Base-by-base conservation (phyloP, 2,797 vertebrate genomes). In the Xenops minutus region DNA sequence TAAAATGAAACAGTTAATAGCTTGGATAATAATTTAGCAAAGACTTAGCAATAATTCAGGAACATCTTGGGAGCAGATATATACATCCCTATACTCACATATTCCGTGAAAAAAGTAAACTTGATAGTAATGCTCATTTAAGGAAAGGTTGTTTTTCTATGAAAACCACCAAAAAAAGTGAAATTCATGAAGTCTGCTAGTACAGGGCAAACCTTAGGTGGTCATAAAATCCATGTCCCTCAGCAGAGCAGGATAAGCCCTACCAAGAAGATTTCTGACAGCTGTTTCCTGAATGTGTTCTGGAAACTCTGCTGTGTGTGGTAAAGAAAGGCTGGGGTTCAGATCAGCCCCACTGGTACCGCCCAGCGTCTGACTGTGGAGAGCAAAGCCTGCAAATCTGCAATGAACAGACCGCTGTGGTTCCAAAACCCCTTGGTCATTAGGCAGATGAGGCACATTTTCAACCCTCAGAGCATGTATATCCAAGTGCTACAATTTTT, bases 271-370 rank as follows among this genome's bases (percentile, higher is more conserved):
- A 85, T 89, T 92, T 91, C 79, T 87, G 91, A 77, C 85, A 93
- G 87, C 78, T 80, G 48, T 83, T 95, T 88, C 74, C 78, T 93
- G 89, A 85, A 91, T 87, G 89, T 83, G 16, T 63, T 76, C 64
- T 74, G 71, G 71, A 89, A 95, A 89, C 91, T 80, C 78, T 94
- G 44, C 0, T 0, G 21, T 14, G 56, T 63, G 61, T 6, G 2
- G 56, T 59, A 85, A 79, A 46, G 36, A 85, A 85, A 39, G 36
- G 39, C 91, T 51, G 19, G 6, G 21, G 32, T n/a, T 59, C 55
- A 93, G 63, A 56, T 26, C 64, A 82, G n/a, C 32, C 41, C 62
- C 11, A 4, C 14, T 39, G n/a, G n/a, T 39, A 3, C n/a, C 85
- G 48, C 12, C 59, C 10, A 3, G 54, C 52, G 30, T 18, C 51